Evolutionary conservation across 2,888 invertebrate species (phyloP).

Genomic region (Rhagonycha lutea): DNA sequence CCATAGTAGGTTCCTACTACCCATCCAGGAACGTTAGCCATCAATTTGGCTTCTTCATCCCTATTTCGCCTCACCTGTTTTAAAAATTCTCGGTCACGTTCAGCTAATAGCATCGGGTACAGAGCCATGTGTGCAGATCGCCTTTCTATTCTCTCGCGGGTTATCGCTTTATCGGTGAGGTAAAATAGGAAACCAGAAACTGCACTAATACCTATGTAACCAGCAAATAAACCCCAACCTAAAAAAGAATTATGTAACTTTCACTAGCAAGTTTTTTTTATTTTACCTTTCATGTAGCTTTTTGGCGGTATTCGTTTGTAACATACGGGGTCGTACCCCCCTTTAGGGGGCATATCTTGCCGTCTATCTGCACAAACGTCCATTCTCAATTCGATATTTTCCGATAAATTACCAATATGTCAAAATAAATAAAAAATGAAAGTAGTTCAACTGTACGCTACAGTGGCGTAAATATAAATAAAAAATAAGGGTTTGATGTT

Average conservation of each 20-base stretch:
- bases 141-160: conserved; percentile 70
- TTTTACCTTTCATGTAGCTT: conserved; percentile 68
- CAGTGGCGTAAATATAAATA: not conserved
- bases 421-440: not conserved
- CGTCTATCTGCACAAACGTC: conserved; percentile 51
- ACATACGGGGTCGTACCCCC: conserved; percentile 83
- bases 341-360: conserved; percentile 93
- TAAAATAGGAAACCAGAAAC: conserved; percentile 63
- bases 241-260: conserved; percentile 39
- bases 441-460: not conserved
- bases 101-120: conserved; percentile 78
- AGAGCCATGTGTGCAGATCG: conserved; percentile 78
- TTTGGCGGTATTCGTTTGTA: conserved; percentile 75
- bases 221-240: conserved; percentile 68
- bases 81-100: conserved; percentile 81
- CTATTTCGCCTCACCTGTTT: conserved; percentile 79
- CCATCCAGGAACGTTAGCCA: conserved; percentile 92
- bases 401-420: not conserved
- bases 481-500: too few species aligned
- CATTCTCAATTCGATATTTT: not conserved
- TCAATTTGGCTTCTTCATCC: conserved; percentile 82
- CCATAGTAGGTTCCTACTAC: conserved; percentile 88
- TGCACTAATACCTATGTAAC: conserved; percentile 62
- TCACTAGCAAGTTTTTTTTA: not conserved
- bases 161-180: conserved; percentile 59